Conservation (phyloP, 2,113 vertebrate species). For the Varanus komodoensis region DNA sequence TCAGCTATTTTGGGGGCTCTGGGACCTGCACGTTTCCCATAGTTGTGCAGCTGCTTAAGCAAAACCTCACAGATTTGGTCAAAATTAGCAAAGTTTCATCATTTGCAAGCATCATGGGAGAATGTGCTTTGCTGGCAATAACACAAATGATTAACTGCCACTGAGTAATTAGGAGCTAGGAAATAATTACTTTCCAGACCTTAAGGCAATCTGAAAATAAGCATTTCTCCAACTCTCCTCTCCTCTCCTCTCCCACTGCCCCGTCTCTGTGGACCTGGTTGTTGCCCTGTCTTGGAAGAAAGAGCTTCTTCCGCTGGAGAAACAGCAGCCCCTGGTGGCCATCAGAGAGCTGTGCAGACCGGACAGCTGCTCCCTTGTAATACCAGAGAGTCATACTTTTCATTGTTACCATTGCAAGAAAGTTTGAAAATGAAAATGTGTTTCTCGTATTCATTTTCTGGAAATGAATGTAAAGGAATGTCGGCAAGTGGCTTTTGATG, state of each 20-base stretch:
- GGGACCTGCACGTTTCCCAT: neutral
- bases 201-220: slow-evolving; percentile 27
- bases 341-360: neutral
- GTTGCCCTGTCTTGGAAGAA: no score
- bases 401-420: neutral
- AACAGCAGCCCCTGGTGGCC: neutral
- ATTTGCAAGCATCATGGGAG: neutral
- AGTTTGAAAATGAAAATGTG: neutral
- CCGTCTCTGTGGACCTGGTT: neutral
- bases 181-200: slow-evolving; percentile 34
- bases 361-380: neutral
- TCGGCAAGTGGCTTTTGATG: neutral
- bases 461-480: neutral
- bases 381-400: neutral
- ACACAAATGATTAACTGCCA: slow-evolving; percentile 12
- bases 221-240: neutral
- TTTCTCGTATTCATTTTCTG: neutral
- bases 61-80: slow-evolving; percentile 7
- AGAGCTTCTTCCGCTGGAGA: neutral
- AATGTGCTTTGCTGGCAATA: slow-evolving; percentile 19
- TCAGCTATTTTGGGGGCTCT: neutral
- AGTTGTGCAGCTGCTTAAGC: neutral
- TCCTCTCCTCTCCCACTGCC: neutral
- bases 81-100: slow-evolving; percentile 18
- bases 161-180: slow-evolving; percentile 15